Evolutionary conservation across 2,888 invertebrate species (phyloP), one percentile per base, ranked within the genome.

Genomic region (Brachyptera putata): DNA sequence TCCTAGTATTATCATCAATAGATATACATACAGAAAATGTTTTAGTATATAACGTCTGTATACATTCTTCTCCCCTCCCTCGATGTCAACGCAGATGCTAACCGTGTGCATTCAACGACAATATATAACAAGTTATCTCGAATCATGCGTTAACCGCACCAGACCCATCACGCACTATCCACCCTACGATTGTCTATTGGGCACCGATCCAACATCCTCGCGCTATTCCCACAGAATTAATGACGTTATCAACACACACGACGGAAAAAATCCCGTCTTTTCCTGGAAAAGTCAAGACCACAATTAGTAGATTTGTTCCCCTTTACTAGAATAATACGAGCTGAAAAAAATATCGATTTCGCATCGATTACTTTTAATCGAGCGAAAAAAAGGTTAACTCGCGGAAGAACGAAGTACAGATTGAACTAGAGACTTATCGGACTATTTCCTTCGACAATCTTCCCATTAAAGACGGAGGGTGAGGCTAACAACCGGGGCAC

Each of bases 211-310:
- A 53, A 53, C 53, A 53, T 36, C 53, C 53, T 53, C 36, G 46
- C 34, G 34, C 34, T 7, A 7, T 5, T 4, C 26, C 36, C 53
- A 22, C 36, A 18, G 22, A 53, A 53, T 53, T 53, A 53, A 53
- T 53, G 53, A 36, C 53, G 53, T 53, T 53, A 53, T 53, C 53
- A 53, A 53, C 53, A 53, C 53, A 53, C 53, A n/a, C n/a, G 18
- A 34, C 36, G 53, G 36, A 53, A 53, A 53, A 18, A 36, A 53
- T 21, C 21, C 34, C 34, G 53, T 46, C n/a, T n/a, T 46, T 46
- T 16, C 16, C 53, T 36, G 34, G 34, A 24, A 24, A 53, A 49
- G 53, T 36, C 53, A 16, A 53, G 53, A 53, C 53, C 53, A 22
- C 53, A 46, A 46, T 36, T 53, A 53, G 34, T 18, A 53, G 53